Evolutionary conservation across 2,888 invertebrate genomes (phyloP).

Genomic region (Tenthredo scrophulariae): DNA sequence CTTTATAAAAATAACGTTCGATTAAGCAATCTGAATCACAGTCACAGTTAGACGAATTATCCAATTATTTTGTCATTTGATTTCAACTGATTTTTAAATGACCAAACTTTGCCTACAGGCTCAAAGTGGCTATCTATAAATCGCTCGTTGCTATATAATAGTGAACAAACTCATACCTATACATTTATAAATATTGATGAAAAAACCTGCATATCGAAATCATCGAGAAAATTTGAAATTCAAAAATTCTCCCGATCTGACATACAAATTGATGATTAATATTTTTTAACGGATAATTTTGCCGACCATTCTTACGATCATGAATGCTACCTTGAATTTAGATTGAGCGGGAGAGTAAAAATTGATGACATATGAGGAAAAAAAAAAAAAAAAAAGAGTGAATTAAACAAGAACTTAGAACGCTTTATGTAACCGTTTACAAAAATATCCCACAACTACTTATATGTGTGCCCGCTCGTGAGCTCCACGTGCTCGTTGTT

Average conservation of each 20-base stretch:
- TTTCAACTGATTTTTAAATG: neutral
- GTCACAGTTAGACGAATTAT: neutral
- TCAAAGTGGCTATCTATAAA: neutral
- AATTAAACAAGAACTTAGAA: neutral
- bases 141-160: neutral
- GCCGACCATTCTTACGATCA: neutral
- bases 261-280: too few species aligned
- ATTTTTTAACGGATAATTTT: too few species aligned
- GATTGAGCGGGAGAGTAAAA: neutral
- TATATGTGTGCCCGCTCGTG: slow-evolving; percentile 8
- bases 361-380: neutral
- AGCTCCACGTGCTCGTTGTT: slow-evolving; percentile 49
- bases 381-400: neutral
- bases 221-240: too few species aligned
- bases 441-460: neutral
- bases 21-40: neutral
- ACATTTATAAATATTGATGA: neutral
- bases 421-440: neutral
- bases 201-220: neutral
- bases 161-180: neutral
- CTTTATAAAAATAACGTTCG: slow-evolving; percentile 4
- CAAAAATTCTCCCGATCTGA: too few species aligned
- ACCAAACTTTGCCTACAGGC: neutral
- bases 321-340: neutral
- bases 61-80: neutral